Percentiles rank a stretch among this genome's conserved stretches.
phyloP scores from a whole-genome alignment of 2,797 vertebrate species.

The Myotis findleyi region DNA sequence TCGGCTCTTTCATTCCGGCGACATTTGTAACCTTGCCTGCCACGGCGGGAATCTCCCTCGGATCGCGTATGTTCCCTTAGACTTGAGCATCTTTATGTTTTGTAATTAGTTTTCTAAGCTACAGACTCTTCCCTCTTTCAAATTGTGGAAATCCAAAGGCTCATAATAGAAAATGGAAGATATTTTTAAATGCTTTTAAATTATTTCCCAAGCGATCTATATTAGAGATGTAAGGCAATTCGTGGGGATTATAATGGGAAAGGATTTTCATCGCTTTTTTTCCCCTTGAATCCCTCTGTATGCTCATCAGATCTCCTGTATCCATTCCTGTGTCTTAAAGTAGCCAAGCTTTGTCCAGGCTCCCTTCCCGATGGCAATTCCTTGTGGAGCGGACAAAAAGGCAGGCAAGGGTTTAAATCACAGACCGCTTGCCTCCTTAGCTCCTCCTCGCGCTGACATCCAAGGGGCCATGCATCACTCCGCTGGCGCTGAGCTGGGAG shows the following conservation, averaged over 20 bases:
- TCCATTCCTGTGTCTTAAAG: conserved; percentile 83
- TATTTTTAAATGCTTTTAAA: conserved; percentile 90
- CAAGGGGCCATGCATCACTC: conserved; percentile 83
- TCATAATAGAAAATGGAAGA: conserved; percentile 90
- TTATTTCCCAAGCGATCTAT: conserved; percentile 91
- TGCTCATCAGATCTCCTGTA: conserved; percentile 80
- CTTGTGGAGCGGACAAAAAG: conserved; percentile 82
- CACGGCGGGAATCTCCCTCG: conserved; percentile 77
- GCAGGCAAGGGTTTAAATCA: conserved; percentile 85
- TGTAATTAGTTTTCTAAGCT: conserved; percentile 90
- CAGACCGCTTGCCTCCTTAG: conserved; percentile 70
- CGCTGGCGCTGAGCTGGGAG: conserved; percentile 84
- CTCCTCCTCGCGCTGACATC: conserved; percentile 81
- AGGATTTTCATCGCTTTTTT: conserved; percentile 86
- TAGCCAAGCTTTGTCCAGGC: conserved; percentile 80
- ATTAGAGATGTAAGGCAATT: conserved; percentile 87
- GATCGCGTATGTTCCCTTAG: conserved; percentile 86
- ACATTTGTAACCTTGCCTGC: conserved; percentile 59
- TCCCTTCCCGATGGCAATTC: conserved; percentile 76
- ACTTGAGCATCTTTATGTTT: conserved; percentile 88
- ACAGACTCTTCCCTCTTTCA: conserved; percentile 86
- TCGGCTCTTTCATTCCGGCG: conserved; percentile 73
- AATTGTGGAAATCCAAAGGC: conserved; percentile 89
- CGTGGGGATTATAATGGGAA: conserved; percentile 87
- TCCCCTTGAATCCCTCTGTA: conserved; percentile 81